Percentiles rank a stretch among this genome's conserved stretches.
phyloP scores from a whole-genome alignment of 1,140 invertebrate genomes.

The Mamestra configurata region DNA sequence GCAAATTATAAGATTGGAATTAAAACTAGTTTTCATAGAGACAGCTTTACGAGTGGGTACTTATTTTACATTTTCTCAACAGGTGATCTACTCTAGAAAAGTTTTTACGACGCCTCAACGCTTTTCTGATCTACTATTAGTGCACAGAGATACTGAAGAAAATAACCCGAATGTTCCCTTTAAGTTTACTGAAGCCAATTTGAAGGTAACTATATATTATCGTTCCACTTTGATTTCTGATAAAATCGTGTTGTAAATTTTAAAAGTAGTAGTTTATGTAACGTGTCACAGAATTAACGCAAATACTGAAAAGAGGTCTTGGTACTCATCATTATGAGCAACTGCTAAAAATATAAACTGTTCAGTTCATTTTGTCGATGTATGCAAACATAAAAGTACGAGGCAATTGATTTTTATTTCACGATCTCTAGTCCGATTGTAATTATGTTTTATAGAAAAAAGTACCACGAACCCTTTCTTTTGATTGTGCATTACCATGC shows the following conservation, averaged over 20 bases:
- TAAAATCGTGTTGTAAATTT: neutral
- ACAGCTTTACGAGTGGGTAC: neutral
- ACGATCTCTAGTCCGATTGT: no score
- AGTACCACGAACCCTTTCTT: no score
- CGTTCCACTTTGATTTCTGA: neutral
- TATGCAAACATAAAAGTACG: no score
- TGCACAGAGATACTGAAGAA: constrained; percentile 74
- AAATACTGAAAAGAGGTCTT: no score
- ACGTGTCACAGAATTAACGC: no score
- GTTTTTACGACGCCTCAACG: constrained; percentile 58
- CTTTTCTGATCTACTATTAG: constrained; percentile 68
- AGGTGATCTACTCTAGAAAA: constrained; percentile 57
- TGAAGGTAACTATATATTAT: constrained; percentile 61
- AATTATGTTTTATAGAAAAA: no score
- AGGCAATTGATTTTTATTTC: no score
- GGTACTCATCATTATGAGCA: no score
- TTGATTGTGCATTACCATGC: no score
- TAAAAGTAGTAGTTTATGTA: neutral
- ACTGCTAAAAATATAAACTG: no score
- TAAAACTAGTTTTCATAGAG: neutral
- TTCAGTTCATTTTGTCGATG: no score
- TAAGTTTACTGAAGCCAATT: constrained; percentile 78
- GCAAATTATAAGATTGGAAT: no score
- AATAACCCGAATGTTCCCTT: constrained; percentile 75
- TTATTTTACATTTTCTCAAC: constrained; percentile 10